Evolutionary conservation across 37 sponge, comb jelly and placozoan species (phyloP), one percentile per base, ranked within the genome.

Genomic region (Tethya wilhelma): DNA sequence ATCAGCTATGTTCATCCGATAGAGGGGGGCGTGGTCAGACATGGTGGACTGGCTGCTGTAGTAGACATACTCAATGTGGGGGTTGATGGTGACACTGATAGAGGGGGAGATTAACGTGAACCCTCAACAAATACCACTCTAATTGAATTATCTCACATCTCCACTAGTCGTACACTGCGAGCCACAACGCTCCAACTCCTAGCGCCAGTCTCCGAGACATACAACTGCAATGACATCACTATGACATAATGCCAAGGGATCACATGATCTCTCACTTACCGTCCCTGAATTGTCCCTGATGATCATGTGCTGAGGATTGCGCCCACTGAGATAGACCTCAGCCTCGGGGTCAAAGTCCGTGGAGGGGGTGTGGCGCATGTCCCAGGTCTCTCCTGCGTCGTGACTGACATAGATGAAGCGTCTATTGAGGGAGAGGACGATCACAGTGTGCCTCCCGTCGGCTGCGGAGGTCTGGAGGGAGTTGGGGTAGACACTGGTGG

Each of bases 301-400:
- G 23, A 68, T 62, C 71, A 89, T 64, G 79, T 83, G 72, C 23
- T 32, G 14, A 11, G 90, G 67, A 12, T 44, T 8, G 22, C 9
- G 4, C 12, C 44, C 30, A 29, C 85, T 84, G 22, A 84, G 25
- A n/a, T 76, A 74, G 30, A 90, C 60, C 43, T 79, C 81, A 29
- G 29, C 38, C 2, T 11, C 41, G 29, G 67, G 70, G 59, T 84
- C 44, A 58, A 90, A 90, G 70, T 32, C 4, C 2, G 53, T 8
- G 45, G 59, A 34, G n/a, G 90, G 90, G 1, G 77, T 70, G 5
- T 9, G 29, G 67, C 75, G 39, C 30, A 23, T 7, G 58, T 22
- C 28, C 90, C 90, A 90, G 23, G 67, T 59, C 29, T 26, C 6
- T 8, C 85, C 85, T 19, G 8, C 60, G 42, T 90, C 76, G 1